phyloP scores from a whole-genome alignment of 2,113 vertebrate species.

The Dasypus novemcinctus region DNA sequence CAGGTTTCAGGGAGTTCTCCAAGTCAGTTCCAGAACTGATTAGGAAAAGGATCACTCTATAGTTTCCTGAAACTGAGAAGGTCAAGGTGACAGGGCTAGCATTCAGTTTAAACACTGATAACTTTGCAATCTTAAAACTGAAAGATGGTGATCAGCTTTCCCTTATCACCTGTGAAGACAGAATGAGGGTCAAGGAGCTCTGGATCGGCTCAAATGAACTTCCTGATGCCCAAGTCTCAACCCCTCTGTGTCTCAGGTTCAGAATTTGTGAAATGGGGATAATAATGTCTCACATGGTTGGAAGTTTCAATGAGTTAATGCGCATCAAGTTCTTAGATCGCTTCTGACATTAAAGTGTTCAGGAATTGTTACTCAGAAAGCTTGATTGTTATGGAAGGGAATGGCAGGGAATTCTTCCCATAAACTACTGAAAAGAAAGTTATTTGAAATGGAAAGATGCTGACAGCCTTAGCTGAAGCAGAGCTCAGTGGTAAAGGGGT shows the following conservation, averaged over 20 bases:
- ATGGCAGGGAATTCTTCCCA: not conserved
- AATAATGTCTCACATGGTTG: not conserved
- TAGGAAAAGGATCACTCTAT: not conserved
- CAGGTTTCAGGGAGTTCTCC: not conserved
- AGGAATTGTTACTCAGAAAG: not conserved
- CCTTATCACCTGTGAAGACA: not conserved
- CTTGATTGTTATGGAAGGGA: not conserved
- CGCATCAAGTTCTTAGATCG: not conserved
- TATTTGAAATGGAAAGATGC: not conserved
- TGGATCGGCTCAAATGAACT: not conserved
- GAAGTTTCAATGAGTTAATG: not conserved
- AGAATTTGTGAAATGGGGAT: not conserved
- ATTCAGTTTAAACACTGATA: not conserved
- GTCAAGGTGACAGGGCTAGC: not conserved
- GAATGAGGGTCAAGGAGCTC: not conserved
- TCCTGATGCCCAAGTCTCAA: not conserved
- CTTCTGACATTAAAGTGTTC: not conserved
- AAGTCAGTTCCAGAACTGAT: not conserved
- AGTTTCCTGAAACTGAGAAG: conserved; percentile 1
- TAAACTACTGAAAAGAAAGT: not conserved
- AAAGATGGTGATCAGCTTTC: not conserved
- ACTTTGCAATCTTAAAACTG: not conserved
- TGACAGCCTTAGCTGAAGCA: not conserved
- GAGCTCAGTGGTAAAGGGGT: not conserved
- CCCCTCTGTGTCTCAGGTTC: not conserved